These are phyloP conservation scores for Cottoperca gobio DNA, from an alignment of 2,797 vertebrate genomes.

Conservation along the genomic window DNA sequence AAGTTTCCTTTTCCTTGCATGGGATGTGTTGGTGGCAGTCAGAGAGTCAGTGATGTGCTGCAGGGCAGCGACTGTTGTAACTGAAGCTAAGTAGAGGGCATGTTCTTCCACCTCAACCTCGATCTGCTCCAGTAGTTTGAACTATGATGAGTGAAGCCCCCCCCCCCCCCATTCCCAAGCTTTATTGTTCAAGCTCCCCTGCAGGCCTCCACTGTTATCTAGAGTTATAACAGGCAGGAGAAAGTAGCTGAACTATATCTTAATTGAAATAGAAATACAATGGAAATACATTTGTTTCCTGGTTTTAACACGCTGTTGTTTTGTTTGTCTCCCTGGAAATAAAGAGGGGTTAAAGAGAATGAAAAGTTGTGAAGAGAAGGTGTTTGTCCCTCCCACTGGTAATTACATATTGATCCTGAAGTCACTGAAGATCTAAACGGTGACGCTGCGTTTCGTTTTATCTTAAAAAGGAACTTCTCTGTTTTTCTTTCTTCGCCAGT, in stretches of 20 bases:
- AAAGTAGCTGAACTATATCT: slow-evolving; percentile 1
- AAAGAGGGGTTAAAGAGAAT: slow-evolving; percentile 65
- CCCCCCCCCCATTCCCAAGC: neutral
- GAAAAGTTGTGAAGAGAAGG: slow-evolving; percentile 46
- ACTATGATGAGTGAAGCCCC: slow-evolving; percentile 6
- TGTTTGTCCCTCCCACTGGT: slow-evolving; percentile 68
- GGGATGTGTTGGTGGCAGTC: slow-evolving; percentile 9
- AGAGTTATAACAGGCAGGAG: slow-evolving; percentile 3
- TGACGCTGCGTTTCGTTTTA: slow-evolving; percentile 70
- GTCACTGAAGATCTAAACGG: slow-evolving; percentile 74
- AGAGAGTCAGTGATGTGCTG: slow-evolving; percentile 43
- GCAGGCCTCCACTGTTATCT: slow-evolving; percentile 9
- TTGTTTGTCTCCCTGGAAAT: slow-evolving; percentile 42
- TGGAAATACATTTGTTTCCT: slow-evolving; percentile 13
- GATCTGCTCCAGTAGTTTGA: slow-evolving; percentile 40
- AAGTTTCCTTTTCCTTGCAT: neutral
- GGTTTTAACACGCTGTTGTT: slow-evolving; percentile 14
- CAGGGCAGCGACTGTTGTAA: slow-evolving; percentile 9
- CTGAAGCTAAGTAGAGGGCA: slow-evolving; percentile 19
- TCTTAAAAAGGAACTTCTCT: slow-evolving; percentile 65
- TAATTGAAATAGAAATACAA: slow-evolving; percentile 46
- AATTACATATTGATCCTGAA: slow-evolving; percentile 83
- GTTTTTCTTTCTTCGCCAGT: slow-evolving; percentile 48
- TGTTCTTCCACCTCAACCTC: slow-evolving; percentile 30
- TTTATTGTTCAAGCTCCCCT: slow-evolving; percentile 30